Conservation (phyloP, 2,113 vertebrate species). For the Leptodactylus fuscus region DNA sequence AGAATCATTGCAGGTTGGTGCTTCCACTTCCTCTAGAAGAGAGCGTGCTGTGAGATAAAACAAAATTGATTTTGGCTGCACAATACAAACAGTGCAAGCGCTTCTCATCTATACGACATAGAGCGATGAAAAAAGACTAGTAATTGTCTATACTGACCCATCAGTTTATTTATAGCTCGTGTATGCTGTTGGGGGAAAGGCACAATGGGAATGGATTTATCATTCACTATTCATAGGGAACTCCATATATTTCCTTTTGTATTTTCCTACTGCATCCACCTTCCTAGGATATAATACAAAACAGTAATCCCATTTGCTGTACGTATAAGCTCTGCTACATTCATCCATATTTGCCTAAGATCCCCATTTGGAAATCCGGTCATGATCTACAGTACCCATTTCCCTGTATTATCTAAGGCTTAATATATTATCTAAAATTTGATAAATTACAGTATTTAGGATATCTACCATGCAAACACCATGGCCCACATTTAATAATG, state of each 20-base stretch:
- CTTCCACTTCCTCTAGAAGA: conserved; percentile 23
- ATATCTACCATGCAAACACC: too few relatives aligned
- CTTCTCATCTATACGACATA: conserved; percentile 37
- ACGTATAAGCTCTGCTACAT: background rate
- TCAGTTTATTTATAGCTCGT: conserved; percentile 29
- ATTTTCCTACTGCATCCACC: background rate
- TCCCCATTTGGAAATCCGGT: too few relatives aligned
- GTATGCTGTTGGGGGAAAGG: background rate
- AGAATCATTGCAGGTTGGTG: conserved; percentile 29
- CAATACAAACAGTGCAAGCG: conserved; percentile 43
- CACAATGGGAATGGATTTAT: background rate
- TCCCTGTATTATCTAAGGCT: too few relatives aligned
- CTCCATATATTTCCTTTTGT: background rate
- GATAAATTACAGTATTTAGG: too few relatives aligned
- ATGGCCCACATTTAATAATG: too few relatives aligned
- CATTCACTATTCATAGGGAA: background rate
- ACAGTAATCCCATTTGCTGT: background rate
- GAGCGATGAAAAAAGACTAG: background rate
- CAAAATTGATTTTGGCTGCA: conserved; percentile 44
- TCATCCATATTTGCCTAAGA: background rate
- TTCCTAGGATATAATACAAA: background rate
- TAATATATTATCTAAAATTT: too few relatives aligned
- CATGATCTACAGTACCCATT: too few relatives aligned
- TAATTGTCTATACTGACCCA: conserved; percentile 30
- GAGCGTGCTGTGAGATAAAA: conserved; percentile 33